Base-by-base conservation (phyloP, 1,140 invertebrate genomes). In the Hesperophylax magnus region DNA sequence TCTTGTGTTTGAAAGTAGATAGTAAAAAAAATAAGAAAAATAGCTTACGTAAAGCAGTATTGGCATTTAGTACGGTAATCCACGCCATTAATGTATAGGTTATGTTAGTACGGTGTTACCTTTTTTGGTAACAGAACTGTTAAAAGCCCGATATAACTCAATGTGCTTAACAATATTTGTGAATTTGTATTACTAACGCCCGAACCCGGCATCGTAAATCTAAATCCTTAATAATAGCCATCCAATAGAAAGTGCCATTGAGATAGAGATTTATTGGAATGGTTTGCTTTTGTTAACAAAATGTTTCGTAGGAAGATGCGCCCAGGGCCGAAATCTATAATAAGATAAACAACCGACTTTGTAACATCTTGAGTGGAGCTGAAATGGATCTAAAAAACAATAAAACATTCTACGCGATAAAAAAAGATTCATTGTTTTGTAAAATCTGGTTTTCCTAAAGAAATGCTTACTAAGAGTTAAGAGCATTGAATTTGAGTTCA, bases 221-320 rank as follows among this genome's bases (percentile, higher is more conserved):
- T 82, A 84, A 78, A 78, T 75, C 39, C 39, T 54, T 74, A 52
- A 78, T 84, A 82, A 84, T 84, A 76, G 83, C 83, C 72, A 84
- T 84, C 83, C 78, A 84, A 84, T 81, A 60, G 80, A 82, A 82
- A 84, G 80, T 81, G 83, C 83, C 83, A 84, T 80, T 75, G 74
- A 76, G 80, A 84, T 82, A 84, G 77, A 82, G 83, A 84, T 84
- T 84, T 84, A 84, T 84, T 74, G 60, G 78, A 77, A 78, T 52
- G 76, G 76, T 79, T 81, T 83, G 76, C 69, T 81, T 74, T 81
- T 84, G 82, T 81, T 77, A 76, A 79, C 77, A 27, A 72, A 80
- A 84, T 84, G 18, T 71, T 67, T 77, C 67, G 31, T 14, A 6
- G 78, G 69, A 74, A 79, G 58, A 27, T 79, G 24, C 24, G 65